Percentiles rank a stretch among this genome's conserved stretches.
phyloP scores from a whole-genome alignment of 2,113 vertebrate genomes.

The Aramus guarauna region DNA sequence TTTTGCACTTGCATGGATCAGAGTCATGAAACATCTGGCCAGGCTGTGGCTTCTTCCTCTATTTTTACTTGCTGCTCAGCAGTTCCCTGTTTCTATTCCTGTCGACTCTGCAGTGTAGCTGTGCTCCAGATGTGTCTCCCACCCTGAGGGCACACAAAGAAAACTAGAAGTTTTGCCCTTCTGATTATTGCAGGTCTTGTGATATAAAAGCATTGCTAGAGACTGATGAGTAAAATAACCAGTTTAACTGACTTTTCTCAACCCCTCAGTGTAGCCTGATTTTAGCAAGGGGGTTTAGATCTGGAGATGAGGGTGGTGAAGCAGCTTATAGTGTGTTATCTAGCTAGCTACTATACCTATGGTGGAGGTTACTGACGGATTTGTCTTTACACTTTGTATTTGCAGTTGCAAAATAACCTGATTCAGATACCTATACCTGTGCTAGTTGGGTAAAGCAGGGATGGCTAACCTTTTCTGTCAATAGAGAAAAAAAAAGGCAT shows the following conservation, averaged over 20 bases:
- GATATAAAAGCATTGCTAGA: background rate
- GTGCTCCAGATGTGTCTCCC: background rate
- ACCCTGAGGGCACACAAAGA: background rate
- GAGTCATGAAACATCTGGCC: background rate
- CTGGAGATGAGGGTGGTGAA: background rate
- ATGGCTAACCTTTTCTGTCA: background rate
- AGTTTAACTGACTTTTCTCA: background rate
- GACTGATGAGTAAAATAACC: background rate
- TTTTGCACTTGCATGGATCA: background rate
- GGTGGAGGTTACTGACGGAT: background rate
- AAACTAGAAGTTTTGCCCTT: background rate
- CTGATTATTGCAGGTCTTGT: background rate
- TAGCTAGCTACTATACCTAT: background rate
- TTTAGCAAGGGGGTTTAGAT: accelerated
- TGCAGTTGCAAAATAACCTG: background rate
- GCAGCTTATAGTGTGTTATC: background rate
- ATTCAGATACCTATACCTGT: background rate
- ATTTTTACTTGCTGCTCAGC: background rate
- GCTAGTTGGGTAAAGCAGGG: background rate
- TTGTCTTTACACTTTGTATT: background rate
- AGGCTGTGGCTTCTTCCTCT: constrained; percentile 13
- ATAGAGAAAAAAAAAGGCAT: background rate
- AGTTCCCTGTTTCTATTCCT: constrained; percentile 21
- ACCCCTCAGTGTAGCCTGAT: background rate
- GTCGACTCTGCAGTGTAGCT: background rate